These are phyloP conservation scores for Podargus strigoides DNA, from an alignment of 2,797 vertebrate genomes.

Conservation along the genomic window DNA sequence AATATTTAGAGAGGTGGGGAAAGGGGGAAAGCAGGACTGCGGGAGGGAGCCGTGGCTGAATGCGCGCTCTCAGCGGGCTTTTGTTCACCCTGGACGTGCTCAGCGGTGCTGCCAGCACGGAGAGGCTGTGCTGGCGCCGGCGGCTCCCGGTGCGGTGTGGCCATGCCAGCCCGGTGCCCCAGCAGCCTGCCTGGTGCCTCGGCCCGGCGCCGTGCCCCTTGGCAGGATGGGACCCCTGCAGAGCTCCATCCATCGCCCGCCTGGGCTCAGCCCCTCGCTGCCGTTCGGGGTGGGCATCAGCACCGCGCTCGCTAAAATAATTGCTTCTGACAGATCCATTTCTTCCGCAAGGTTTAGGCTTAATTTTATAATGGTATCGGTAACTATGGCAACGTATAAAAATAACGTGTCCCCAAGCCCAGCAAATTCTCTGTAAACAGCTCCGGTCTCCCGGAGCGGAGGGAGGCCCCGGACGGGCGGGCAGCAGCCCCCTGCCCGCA, in stretches of 20 bases:
- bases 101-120: not conserved
- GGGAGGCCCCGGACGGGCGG: not conserved
- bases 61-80: not conserved
- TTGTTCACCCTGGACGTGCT: not conserved
- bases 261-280: not conserved
- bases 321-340: conserved; percentile 71
- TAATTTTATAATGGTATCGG: conserved; percentile 73
- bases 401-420: conserved; percentile 69
- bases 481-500: not conserved
- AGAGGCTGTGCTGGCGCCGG: not conserved
- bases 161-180: not conserved
- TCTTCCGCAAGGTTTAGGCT: conserved; percentile 72
- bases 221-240: not conserved
- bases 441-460: not conserved
- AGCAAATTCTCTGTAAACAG: conserved; percentile 44
- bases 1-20: conserved; percentile 18
- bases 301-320: conserved; percentile 58
- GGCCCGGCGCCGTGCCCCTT: accelerated
- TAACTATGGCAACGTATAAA: conserved; percentile 77
- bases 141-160: not conserved
- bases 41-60: not conserved
- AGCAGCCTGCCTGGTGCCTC: not conserved
- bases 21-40: not conserved
- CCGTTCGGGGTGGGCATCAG: not conserved
- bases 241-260: not conserved